A percentile compares a stretch with the other conserved stretches of the same genome.
Evolutionary conservation across 2,888 invertebrate species (phyloP).

Genomic region (Meteorus colon): DNA sequence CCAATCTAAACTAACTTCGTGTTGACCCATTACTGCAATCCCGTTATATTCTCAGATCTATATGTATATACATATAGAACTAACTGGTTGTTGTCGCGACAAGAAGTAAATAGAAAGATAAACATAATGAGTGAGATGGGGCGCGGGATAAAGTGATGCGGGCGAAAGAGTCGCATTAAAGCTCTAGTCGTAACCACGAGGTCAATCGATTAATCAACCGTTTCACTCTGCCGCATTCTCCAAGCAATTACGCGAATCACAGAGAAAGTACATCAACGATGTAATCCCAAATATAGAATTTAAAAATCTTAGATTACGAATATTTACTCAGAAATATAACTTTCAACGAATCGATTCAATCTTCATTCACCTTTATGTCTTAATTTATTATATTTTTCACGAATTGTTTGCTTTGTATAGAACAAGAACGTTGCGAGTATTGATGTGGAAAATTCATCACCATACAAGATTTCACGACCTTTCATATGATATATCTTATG

Average conservation of each 20-base stretch:
- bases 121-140: not conserved
- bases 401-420: not conserved
- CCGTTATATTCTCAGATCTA: conserved; percentile 25
- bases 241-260: conserved; percentile 20
- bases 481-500: conserved; percentile 15
- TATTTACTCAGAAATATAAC: not conserved
- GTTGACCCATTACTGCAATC: conserved; percentile 32
- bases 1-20: conserved; percentile 20
- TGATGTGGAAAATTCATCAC: conserved; percentile 26
- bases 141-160: conserved; percentile 43
- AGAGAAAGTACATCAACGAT: conserved; percentile 20
- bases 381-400: not conserved
- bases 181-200: conserved; percentile 34
- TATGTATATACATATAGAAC: not conserved
- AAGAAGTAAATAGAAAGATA: not conserved
- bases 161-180: conserved; percentile 46
- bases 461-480: conserved; percentile 10
- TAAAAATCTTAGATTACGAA: not conserved
- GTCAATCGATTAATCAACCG: conserved; percentile 53
- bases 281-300: not conserved
- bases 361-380: not conserved
- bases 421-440: conserved; percentile 16
- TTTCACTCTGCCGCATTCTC: conserved; percentile 23
- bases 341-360: not conserved
- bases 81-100: conserved; percentile 18